phyloP scores from a whole-genome alignment of 2,888 invertebrate species.

The Marronus borbonicus region DNA sequence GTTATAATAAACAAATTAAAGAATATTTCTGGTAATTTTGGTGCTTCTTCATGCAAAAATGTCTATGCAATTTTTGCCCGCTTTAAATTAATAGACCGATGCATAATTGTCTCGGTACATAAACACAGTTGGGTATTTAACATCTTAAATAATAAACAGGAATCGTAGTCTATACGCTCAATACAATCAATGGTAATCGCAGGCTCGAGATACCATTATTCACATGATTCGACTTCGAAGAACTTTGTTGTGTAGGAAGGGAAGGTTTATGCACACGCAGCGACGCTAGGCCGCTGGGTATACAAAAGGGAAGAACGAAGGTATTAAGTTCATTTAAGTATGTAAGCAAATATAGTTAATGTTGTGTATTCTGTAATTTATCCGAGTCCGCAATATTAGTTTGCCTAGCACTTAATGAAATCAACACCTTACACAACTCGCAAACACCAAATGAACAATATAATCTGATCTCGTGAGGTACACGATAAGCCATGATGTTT shows the following conservation, averaged over 20 bases:
- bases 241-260: slow-evolving; percentile 18
- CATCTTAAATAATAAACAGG: not conserved
- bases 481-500: slow-evolving; percentile 44
- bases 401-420: slow-evolving; percentile 68
- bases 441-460: slow-evolving; percentile 63
- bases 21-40: too few relatives aligned
- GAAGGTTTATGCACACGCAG: not conserved
- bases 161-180: not conserved
- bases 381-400: slow-evolving; percentile 66
- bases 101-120: too few relatives aligned
- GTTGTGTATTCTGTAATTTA: slow-evolving; percentile 67
- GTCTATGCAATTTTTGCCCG: too few relatives aligned
- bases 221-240: not conserved
- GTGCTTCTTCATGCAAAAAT: too few relatives aligned
- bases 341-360: slow-evolving; percentile 67
- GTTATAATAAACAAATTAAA: too few relatives aligned
- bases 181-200: not conserved
- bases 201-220: not conserved
- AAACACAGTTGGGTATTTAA: not conserved
- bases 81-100: too few relatives aligned
- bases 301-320: slow-evolving; percentile 28
- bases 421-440: slow-evolving; percentile 65
- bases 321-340: slow-evolving; percentile 59
- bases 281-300: not conserved
- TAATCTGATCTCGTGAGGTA: slow-evolving; percentile 57